A percentile compares a stretch with the other conserved stretches of the same genome.
Conservation (phyloP, 2,888 invertebrate species). For the Nysson spinosus region DNA sequence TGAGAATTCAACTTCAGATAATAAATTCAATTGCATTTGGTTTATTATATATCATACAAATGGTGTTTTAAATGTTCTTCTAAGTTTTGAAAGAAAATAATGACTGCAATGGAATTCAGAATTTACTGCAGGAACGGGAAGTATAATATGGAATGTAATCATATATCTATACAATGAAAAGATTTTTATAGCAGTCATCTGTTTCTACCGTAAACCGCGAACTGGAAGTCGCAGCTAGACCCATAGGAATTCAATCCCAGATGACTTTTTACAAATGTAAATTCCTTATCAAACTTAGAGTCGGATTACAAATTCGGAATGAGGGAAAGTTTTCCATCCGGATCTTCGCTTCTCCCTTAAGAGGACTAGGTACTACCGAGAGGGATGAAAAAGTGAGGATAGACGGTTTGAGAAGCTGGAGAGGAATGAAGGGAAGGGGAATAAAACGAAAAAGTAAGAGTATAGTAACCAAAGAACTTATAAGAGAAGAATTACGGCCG, state of each 20-base stretch:
- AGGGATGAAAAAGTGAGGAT: neutral
- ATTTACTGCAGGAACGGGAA: no score
- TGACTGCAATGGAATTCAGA: no score
- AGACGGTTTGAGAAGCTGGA: conserved; percentile 3
- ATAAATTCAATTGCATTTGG: no score
- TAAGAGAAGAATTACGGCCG: conserved; percentile 57
- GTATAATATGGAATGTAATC: no score
- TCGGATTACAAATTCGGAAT: conserved; percentile 69
- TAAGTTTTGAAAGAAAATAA: no score
- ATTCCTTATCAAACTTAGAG: conserved; percentile 70
- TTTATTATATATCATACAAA: no score
- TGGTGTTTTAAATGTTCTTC: no score
- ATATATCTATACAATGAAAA: no score
- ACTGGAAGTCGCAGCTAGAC: conserved; percentile 36
- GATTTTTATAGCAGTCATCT: conserved; percentile 17
- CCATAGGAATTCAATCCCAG: conserved; percentile 58
- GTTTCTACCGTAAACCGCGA: conserved; percentile 11
- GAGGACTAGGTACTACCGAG: conserved; percentile 35
- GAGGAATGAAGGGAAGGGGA: neutral
- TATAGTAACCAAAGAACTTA: conserved; percentile 62
- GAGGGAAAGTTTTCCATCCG: conserved; percentile 63
- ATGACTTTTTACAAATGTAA: conserved; percentile 70
- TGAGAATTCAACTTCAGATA: no score
- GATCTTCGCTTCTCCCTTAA: conserved; percentile 48
- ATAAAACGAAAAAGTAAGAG: conserved; percentile 8